Evolutionary conservation across 2,888 invertebrate genomes (phyloP).

Genomic region (Spisula subtruncata): DNA sequence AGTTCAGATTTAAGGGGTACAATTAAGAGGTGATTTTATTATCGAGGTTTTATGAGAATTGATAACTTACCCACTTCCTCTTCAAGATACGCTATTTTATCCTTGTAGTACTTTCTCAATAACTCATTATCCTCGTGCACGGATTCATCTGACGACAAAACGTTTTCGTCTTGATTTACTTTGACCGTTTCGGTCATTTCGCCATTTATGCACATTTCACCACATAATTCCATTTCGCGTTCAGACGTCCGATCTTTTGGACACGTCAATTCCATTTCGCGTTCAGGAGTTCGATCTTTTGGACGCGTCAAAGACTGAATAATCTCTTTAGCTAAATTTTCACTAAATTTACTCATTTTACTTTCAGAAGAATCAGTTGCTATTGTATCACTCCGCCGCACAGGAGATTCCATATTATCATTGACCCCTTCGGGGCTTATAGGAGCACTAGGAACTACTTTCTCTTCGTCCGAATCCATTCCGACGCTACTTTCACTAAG

Average conservation of each 20-base stretch:
- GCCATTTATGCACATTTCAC: not conserved
- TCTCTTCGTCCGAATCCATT: conserved; percentile 77
- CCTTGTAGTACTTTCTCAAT: not conserved
- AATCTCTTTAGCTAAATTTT: conserved; percentile 37
- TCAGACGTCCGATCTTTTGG: not conserved
- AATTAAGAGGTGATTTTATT: too few relatives aligned
- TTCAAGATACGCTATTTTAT: conserved; percentile 41
- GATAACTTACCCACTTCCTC: conserved; percentile 57
- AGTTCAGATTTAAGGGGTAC: too few relatives aligned
- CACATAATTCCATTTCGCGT: conserved; percentile 32
- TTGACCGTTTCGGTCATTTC: not conserved
- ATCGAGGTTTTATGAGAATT: too few relatives aligned
- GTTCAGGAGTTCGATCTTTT: not conserved
- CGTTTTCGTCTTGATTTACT: not conserved
- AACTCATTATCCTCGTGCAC: not conserved
- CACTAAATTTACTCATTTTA: conserved; percentile 36
- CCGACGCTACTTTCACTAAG: conserved; percentile 89
- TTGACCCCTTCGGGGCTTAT: conserved; percentile 47
- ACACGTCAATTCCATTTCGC: conserved; percentile 4
- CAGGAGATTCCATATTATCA: conserved; percentile 32
- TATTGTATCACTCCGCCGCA: conserved; percentile 5
- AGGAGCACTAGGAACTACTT: conserved; percentile 75
- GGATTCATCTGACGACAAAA: not conserved
- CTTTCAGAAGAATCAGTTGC: conserved; percentile 39
- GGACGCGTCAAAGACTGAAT: conserved; percentile 10